Evolutionary conservation across 2,113 vertebrate species (phyloP).

Genomic region (Onychostoma macrolepis): DNA sequence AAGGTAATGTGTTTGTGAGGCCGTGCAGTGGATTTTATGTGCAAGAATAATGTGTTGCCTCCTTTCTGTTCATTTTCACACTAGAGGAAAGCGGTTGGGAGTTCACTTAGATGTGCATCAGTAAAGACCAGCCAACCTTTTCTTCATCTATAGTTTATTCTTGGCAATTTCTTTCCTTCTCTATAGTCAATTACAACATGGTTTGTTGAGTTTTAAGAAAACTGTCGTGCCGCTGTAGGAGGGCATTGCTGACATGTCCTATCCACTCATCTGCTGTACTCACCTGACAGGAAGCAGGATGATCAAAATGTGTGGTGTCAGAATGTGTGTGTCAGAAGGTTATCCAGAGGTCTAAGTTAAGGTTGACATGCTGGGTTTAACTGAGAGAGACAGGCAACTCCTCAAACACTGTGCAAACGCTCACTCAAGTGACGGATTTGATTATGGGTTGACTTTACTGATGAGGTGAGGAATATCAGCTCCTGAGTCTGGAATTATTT

Average conservation of each 20-base stretch:
- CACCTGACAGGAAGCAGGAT: background rate
- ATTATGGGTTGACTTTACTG: background rate
- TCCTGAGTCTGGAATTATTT: background rate
- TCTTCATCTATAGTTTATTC: background rate
- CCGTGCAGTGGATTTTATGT: conserved; percentile 37
- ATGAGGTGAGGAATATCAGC: conserved; percentile 5
- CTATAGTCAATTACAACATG: background rate
- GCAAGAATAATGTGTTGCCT: conserved; percentile 34
- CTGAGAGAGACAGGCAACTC: background rate
- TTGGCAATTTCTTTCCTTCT: conserved; percentile 6
- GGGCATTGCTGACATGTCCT: conserved; percentile 11
- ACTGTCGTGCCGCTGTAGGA: background rate
- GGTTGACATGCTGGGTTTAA: conserved; percentile 18
- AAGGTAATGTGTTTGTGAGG: conserved; percentile 80
- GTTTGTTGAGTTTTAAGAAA: conserved; percentile 19
- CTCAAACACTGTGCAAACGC: background rate
- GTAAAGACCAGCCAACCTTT: conserved; percentile 23
- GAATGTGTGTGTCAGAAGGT: conserved; percentile 15
- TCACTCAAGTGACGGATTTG: background rate
- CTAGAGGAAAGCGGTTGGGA: background rate
- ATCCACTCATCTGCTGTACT: background rate
- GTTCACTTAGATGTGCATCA: background rate
- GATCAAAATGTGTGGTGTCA: conserved; percentile 25
- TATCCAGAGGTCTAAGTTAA: conserved; percentile 31
- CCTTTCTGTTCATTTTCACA: conserved; percentile 36